Evolutionary conservation across 1,140 invertebrate genomes (phyloP).

Genomic region (Hypothenemus hampei): DNA sequence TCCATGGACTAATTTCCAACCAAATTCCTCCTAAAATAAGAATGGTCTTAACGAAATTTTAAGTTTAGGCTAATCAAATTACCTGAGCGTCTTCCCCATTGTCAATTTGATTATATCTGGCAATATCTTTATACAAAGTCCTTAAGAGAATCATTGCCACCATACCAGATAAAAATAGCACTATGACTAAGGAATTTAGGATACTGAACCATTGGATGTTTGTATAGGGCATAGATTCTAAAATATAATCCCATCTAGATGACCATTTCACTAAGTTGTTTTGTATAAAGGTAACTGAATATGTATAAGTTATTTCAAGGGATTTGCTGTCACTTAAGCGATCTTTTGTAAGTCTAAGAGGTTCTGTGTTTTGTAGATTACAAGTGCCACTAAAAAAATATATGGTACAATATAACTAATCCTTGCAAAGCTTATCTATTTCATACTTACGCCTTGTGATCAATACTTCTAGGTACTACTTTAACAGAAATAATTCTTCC

Average conservation of each 20-base stretch:
- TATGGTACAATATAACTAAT: too few relatives aligned
- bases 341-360: conserved; percentile 51
- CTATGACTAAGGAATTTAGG: conserved; percentile 84
- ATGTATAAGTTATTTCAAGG: conserved; percentile 78
- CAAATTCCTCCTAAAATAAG: conserved; percentile 86
- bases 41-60: not conserved
- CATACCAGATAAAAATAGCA: conserved; percentile 92
- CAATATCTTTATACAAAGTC: conserved; percentile 97
- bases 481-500: conserved; percentile 84
- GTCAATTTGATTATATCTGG: conserved; percentile 95
- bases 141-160: conserved; percentile 98
- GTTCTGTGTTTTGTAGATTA: conserved; percentile 19
- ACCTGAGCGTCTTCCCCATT: conserved; percentile 89
- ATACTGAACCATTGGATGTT: conserved; percentile 99
- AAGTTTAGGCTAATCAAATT: conserved; percentile 11
- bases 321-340: conserved; percentile 44
- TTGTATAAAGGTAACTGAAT: conserved; percentile 74
- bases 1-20: conserved; percentile 97
- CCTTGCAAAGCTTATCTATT: too few relatives aligned
- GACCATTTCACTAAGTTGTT: conserved; percentile 94
- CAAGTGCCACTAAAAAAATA: conserved; percentile 19
- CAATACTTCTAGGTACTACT: conserved; percentile 48
- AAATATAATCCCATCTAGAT: conserved; percentile 98
- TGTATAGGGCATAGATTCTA: conserved; percentile 96
- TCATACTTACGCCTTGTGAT: conserved; percentile 36